Evolutionary conservation across 2,797 vertebrate genomes (phyloP).

Genomic region (Gobionotothen gibberifrons): DNA sequence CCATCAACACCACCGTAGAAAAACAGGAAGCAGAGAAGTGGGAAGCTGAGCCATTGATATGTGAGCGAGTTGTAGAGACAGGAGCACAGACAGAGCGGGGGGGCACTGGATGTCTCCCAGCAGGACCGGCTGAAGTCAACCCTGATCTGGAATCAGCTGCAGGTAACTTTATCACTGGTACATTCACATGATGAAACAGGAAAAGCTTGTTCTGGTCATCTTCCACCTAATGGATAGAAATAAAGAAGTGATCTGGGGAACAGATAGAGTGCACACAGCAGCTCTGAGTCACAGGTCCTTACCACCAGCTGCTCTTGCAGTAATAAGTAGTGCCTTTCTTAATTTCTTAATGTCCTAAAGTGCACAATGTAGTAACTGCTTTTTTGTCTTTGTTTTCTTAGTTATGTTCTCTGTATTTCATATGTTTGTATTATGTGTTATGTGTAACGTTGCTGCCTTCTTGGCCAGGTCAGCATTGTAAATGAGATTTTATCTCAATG

Average conservation of each 20-base stretch:
- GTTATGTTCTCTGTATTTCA: no score
- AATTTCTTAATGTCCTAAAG: no score
- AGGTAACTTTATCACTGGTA: slow-evolving; percentile 31
- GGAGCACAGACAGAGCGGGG: slow-evolving; percentile 21
- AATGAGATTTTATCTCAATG: no score
- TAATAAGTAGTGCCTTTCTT: no score
- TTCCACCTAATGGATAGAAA: neutral
- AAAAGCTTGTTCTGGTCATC: neutral
- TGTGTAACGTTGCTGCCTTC: no score
- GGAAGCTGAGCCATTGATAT: slow-evolving; percentile 52
- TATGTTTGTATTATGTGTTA: no score
- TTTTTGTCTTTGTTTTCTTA: no score
- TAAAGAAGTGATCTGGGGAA: neutral
- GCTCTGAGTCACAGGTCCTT: neutral
- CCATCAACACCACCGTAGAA: slow-evolving; percentile 25
- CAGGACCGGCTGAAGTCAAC: neutral
- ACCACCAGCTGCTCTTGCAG: no score
- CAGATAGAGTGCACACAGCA: neutral
- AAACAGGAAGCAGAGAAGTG: slow-evolving; percentile 64
- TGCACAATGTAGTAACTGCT: no score
- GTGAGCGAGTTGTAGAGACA: slow-evolving; percentile 26
- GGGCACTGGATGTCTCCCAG: neutral
- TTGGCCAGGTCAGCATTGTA: no score
- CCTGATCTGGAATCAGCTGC: slow-evolving; percentile 14
- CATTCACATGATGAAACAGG: no score